These are phyloP conservation scores for Maniola jurtina DNA, from an alignment of 1,140 invertebrate species.

Conservation along the genomic window DNA sequence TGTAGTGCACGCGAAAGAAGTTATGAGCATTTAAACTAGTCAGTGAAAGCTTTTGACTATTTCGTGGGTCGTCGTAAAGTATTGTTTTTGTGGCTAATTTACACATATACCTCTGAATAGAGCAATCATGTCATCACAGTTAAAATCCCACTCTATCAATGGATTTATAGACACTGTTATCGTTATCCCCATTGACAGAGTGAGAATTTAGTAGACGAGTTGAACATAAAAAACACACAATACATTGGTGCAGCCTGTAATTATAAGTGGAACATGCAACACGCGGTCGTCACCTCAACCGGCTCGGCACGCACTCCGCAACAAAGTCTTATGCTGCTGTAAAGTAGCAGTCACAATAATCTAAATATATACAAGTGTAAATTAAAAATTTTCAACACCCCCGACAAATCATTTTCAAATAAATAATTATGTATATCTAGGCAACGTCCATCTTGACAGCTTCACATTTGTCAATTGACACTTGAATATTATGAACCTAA, in stretches of 20 bases:
- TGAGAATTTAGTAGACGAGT: neutral
- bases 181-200: slow-evolving; percentile 3
- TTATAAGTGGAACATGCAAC: slow-evolving; percentile 45
- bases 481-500: too few species aligned
- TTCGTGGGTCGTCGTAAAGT: too few species aligned
- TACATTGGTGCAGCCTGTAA: slow-evolving; percentile 47
- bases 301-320: slow-evolving; percentile 8
- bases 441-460: too few species aligned
- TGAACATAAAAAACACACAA: slow-evolving; percentile 41
- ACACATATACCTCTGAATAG: neutral
- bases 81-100: neutral
- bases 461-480: too few species aligned
- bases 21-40: too few species aligned
- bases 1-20: too few species aligned
- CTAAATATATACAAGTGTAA: too few species aligned
- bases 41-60: too few species aligned
- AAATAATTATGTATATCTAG: too few species aligned
- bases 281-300: slow-evolving; percentile 21
- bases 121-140: slow-evolving; percentile 3
- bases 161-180: neutral
- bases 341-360: neutral
- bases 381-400: too few species aligned
- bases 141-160: neutral
- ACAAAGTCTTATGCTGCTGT: slow-evolving; percentile 10
- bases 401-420: too few species aligned